Evolutionary conservation across 2,113 vertebrate genomes (phyloP).

Genomic region (Cheirogaleus medius): DNA sequence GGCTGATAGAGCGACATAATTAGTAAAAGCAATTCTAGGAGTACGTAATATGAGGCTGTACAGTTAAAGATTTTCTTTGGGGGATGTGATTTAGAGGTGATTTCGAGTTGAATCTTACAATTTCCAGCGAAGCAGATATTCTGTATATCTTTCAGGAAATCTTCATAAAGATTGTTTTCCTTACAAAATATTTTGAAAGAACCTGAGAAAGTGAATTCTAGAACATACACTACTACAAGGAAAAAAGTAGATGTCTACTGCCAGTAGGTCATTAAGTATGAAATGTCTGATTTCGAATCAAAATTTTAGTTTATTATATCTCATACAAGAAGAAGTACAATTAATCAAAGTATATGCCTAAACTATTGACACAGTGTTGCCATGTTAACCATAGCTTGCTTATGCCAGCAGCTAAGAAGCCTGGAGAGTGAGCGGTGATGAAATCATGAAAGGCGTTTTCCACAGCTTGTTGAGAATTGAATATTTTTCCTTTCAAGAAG

Average conservation of each 20-base stretch:
- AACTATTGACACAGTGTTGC: too few species aligned
- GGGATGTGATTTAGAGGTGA: background rate
- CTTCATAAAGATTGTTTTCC: background rate
- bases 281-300: too few species aligned
- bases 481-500: too few species aligned
- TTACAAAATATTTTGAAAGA: background rate
- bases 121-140: background rate
- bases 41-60: background rate
- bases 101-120: background rate
- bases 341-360: too few species aligned
- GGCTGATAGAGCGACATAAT: background rate
- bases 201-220: background rate
- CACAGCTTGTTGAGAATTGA: too few species aligned
- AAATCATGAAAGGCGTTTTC: too few species aligned
- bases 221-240: background rate
- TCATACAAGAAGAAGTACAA: too few species aligned
- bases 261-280: too few species aligned
- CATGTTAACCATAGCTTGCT: too few species aligned
- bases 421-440: too few species aligned
- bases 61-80: background rate
- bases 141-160: background rate
- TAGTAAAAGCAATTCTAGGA: background rate
- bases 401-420: too few species aligned
- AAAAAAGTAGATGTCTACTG: background rate
- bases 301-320: too few species aligned